Conservation (phyloP, 2,113 vertebrate genomes). For the Toxotes chatareus region DNA sequence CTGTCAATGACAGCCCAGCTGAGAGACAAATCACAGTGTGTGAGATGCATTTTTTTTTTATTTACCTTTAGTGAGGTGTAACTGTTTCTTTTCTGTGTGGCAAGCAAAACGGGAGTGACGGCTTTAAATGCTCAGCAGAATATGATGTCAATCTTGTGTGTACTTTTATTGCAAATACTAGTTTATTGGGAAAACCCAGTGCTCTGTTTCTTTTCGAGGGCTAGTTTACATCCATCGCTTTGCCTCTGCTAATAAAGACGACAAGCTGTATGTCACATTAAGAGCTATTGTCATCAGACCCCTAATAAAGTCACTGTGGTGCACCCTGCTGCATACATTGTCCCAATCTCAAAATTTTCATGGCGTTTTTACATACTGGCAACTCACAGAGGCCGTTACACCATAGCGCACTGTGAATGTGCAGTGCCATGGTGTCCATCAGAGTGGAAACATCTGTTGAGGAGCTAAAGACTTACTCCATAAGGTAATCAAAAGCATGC, state of each 20-base stretch:
- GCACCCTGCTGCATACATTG: constrained; percentile 22
- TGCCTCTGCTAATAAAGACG: constrained; percentile 27
- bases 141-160: constrained; percentile 63
- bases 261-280: constrained; percentile 36
- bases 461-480: constrained; percentile 54
- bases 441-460: constrained; percentile 43
- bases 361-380: constrained; percentile 4
- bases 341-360: background rate
- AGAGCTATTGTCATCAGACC: constrained; percentile 27
- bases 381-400: constrained; percentile 10
- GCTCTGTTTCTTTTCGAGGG: constrained; percentile 24
- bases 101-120: constrained; percentile 60
- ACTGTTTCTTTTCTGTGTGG: constrained; percentile 60
- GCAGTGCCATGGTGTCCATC: constrained; percentile 20
- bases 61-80: constrained; percentile 65
- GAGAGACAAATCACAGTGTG: constrained; percentile 62
- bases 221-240: constrained; percentile 44
- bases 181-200: constrained; percentile 14
- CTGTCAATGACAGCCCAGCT: constrained; percentile 63
- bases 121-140: constrained; percentile 65
- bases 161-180: constrained; percentile 32
- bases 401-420: constrained; percentile 6
- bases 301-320: constrained; percentile 33
- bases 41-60: constrained; percentile 37
- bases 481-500: constrained; percentile 61